phyloP scores from a whole-genome alignment of 2,888 invertebrate genomes.

The Pseudococcus longispinus region DNA sequence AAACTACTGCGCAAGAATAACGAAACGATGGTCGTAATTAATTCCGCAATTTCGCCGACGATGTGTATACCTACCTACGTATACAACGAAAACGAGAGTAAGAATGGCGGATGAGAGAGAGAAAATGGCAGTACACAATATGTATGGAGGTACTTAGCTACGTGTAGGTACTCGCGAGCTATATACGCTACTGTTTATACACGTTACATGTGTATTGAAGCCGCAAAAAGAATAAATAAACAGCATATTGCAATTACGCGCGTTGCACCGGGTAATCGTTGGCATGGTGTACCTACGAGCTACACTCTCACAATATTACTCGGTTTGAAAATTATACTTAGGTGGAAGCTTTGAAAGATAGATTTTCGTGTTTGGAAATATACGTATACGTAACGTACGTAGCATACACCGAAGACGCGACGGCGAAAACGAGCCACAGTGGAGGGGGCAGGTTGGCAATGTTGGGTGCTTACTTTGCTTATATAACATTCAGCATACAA shows the following conservation, averaged over 20 bases:
- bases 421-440: neutral
- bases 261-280: conserved; percentile 1
- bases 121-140: neutral
- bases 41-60: neutral
- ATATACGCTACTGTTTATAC: neutral
- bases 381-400: neutral
- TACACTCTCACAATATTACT: neutral
- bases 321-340: conserved; percentile 24
- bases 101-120: neutral
- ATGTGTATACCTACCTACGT: neutral
- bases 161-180: neutral
- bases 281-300: neutral
- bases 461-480: neutral
- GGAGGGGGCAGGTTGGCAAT: neutral
- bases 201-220: neutral
- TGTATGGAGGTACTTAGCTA: neutral
- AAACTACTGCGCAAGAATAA: neutral
- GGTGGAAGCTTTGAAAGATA: neutral
- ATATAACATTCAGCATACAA: conserved; percentile 1
- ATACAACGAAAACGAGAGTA: neutral
- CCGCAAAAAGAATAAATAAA: conserved; percentile 38
- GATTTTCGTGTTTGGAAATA: conserved; percentile 17
- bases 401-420: neutral
- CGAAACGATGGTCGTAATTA: neutral
- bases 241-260: conserved; percentile 43